Evolutionary conservation across 2,888 invertebrate genomes (phyloP), one percentile per base, ranked within the genome.

Genomic region (Drosophila mulleri): DNA sequence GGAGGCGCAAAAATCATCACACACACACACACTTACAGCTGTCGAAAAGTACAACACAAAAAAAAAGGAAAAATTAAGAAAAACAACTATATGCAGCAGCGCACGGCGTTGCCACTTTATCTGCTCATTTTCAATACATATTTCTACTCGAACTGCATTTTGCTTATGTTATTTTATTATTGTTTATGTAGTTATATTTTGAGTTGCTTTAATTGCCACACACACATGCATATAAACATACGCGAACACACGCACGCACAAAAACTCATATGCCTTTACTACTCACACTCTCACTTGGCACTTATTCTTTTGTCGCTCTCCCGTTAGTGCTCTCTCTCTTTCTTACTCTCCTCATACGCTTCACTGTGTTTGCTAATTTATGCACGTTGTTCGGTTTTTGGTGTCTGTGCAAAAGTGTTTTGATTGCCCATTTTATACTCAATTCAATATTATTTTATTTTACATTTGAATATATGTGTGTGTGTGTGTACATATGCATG

Each of bases 361-460:
- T 58, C 62, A 35, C 23, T 54, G 64, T 59, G 39, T 48, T 62
- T 64, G 67, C 61, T 83, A 83, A 83, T 83, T 83, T 83, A 83
- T 83, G 83, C 83, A 83, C 78, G 73, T 67, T 78, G 64, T 63
- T 63, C 57, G 67, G 44, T 77, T 74, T 65, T 70, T 37, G 64
- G 67, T 78, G 67, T 75, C 61, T 75, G 79, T 79, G 70, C 66
- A 76, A 73, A 75, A 78, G 53, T 60, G 73, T 80, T 78, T 74
- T 77, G 80, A 86, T 81, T 74, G 72, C 74, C 86, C 71, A 70
- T 70, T 72, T 72, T 73, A 62, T 65, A 67, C 66, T 52, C 69
- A 68, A 73, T 72, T 82, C 73, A 73, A 79, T 79, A 83, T 67
- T 76, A 70, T 66, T 52, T 41, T 63, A 37, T 50, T 59, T 45